Base-by-base conservation (phyloP, 2,113 vertebrate genomes). In the Tricholaema leucomelas region DNA sequence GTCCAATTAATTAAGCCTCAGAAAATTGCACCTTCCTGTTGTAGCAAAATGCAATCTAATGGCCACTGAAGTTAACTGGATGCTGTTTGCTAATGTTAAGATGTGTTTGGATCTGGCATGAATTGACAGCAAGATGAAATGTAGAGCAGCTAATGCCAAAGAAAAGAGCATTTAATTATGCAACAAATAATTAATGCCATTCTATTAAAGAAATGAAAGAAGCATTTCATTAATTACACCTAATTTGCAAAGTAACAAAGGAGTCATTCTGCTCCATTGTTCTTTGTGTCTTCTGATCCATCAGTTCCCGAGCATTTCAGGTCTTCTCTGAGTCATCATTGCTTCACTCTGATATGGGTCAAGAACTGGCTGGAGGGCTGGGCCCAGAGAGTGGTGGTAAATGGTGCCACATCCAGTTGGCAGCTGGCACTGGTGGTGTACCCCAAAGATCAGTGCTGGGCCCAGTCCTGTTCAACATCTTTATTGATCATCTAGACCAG, bases 111-210 rank as follows among this genome's bases (percentile, higher is more conserved):
- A 35, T 71, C 42, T 64, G 42, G 12, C 10, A 31, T 52, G 61
- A 71, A 60, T 9, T 69, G 63, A n/a, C 23, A 70, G 69, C 0
- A 0, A 72, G 27, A 54, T 6, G 16, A 9, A 50, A n/a, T 7
- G 9, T 9, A 40, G n/a, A 69, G 15, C 19, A 86, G 52, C 24
- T 30, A 75, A 31, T 12, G 40, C 48, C 35, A n/a, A 76, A 60
- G 15, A 44, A 64, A 83, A 63, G 33, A 59, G 3, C 9, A 4
- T 31, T 77, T 56, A 25, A 75, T 81, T 50, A 40, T 52, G 16
- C 66, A 66, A 54, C 15, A 73, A 63, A 64, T 40, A 76, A 75
- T 46, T 30, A 24, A 66, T 52, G 36, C 5, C 4, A 9, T 59
- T 50, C 36, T 52, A 38, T 40, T 38, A 36, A 70, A 85, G 15